phyloP scores from a whole-genome alignment of 2,888 invertebrate genomes.

The Drosophila bunnanda region DNA sequence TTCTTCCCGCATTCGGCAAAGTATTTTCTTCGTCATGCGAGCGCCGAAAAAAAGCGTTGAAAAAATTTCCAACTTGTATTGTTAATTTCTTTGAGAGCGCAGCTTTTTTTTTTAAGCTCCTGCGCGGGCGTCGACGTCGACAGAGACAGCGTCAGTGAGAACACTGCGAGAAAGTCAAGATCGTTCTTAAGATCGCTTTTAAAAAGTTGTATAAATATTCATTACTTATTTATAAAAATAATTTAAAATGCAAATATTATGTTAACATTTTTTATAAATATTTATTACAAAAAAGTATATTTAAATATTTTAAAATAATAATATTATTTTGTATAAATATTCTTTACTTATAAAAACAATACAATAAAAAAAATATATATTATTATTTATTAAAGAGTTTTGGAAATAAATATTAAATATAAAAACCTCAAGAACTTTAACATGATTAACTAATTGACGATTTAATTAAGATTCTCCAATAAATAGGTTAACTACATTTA shows the following conservation, averaged over 20 bases:
- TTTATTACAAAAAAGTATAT: too few relatives aligned
- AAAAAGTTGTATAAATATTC: not conserved
- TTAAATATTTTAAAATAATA: too few relatives aligned
- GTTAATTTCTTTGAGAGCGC: constrained; percentile 74
- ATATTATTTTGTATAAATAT: not conserved
- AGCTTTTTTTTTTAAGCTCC: constrained; percentile 60
- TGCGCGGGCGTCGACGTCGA: constrained; percentile 61
- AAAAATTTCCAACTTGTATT: constrained; percentile 74
- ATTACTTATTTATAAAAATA: not conserved
- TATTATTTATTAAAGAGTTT: too few relatives aligned
- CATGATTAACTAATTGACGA: too few relatives aligned
- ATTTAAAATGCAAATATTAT: not conserved
- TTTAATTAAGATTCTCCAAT: too few relatives aligned
- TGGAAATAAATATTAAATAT: not conserved
- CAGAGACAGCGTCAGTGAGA: not conserved
- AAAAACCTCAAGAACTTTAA: too few relatives aligned
- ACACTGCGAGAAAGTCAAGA: constrained; percentile 7
- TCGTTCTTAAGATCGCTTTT: not conserved
- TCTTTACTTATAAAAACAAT: not conserved
- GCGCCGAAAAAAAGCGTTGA: constrained; percentile 40
- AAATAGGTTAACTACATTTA: too few relatives aligned
- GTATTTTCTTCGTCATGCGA: constrained; percentile 78
- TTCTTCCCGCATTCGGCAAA: constrained; percentile 36
- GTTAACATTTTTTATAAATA: too few relatives aligned
- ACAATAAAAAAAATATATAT: too few relatives aligned